Conservation (phyloP, 1,140 invertebrate genomes). For the Apis cerana region DNA sequence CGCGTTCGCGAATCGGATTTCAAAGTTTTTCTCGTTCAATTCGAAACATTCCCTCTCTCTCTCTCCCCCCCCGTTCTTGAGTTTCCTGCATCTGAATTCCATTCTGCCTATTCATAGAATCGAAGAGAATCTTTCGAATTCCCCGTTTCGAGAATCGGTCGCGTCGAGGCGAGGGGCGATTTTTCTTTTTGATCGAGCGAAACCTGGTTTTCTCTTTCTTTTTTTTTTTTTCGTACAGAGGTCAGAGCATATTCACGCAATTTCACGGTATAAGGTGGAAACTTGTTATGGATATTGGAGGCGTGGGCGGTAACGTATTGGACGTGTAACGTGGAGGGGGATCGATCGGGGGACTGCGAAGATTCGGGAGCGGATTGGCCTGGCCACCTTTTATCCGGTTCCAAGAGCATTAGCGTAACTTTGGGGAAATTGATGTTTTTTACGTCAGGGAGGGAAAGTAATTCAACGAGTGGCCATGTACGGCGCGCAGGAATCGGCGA, state of each 20-base stretch:
- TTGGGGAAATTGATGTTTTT: constrained; percentile 38
- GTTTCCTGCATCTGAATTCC: background rate
- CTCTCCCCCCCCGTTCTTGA: too few relatives aligned
- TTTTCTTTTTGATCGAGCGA: too few relatives aligned
- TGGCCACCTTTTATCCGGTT: constrained; percentile 23
- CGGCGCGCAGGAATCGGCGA: constrained; percentile 19
- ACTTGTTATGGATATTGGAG: too few relatives aligned
- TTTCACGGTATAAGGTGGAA: too few relatives aligned
- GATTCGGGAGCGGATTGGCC: constrained; percentile 4
- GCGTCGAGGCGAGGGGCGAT: too few relatives aligned
- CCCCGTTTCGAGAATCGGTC: too few relatives aligned
- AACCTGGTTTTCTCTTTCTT: too few relatives aligned
- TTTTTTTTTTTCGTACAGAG: too few relatives aligned
- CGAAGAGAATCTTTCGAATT: too few relatives aligned
- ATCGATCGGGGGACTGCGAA: constrained; percentile 8
- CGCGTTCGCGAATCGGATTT: background rate
- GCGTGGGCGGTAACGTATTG: background rate
- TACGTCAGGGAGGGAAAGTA: constrained; percentile 27
- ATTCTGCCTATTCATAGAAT: too few relatives aligned
- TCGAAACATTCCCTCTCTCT: background rate
- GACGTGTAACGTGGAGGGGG: background rate
- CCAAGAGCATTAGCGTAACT: constrained; percentile 37
- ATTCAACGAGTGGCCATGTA: constrained; percentile 39
- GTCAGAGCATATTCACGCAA: too few relatives aligned
- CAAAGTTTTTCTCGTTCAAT: background rate